phyloP scores from a whole-genome alignment of 2,113 vertebrate genomes.

The Carlito syrichta region DNA sequence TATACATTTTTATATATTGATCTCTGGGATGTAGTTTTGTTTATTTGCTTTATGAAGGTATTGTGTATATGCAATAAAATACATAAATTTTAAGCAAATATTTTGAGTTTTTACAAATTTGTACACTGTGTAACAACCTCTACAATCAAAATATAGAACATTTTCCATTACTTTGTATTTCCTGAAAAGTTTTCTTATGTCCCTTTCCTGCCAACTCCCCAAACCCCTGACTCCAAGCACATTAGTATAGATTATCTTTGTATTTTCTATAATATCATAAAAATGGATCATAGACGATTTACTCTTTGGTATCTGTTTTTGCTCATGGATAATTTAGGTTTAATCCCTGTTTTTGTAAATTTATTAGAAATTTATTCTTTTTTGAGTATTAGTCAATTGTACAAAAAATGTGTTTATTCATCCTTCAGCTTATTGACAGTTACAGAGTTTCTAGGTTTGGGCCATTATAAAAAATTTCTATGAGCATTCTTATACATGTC shows the following conservation, averaged over 20 bases:
- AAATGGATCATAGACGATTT: not conserved
- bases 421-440: not conserved
- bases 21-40: not conserved
- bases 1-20: not conserved
- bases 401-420: not conserved
- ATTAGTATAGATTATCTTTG: not conserved
- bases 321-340: not conserved
- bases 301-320: not conserved
- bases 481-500: not conserved
- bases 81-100: not conserved
- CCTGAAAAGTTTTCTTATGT: not conserved
- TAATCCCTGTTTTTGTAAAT: not conserved
- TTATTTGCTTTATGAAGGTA: not conserved
- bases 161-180: not conserved
- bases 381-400: not conserved
- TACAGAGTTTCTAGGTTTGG: not conserved
- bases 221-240: not conserved
- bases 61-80: not conserved
- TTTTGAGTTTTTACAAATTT: not conserved
- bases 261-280: not conserved
- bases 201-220: not conserved
- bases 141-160: not conserved
- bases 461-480: not conserved
- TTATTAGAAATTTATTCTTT: not conserved
- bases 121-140: not conserved